A percentile compares a stretch with the other conserved stretches of the same genome.
These are phyloP conservation scores for Mormyrus hasselquistii DNA, from an alignment of 2,797 vertebrate genomes.

Conservation along the genomic window DNA sequence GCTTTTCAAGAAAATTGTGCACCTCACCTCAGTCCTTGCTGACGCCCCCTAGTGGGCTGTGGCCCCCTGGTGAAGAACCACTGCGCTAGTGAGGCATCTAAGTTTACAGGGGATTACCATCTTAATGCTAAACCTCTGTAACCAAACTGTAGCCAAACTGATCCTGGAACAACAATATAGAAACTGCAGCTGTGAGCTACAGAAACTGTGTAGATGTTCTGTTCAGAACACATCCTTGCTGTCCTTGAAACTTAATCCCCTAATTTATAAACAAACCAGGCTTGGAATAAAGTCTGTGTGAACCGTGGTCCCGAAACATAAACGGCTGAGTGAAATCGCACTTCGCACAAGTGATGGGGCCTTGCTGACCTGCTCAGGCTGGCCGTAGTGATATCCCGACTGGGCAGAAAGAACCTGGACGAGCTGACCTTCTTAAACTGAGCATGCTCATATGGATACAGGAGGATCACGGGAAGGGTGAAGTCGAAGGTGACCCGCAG, in stretches of 20 bases:
- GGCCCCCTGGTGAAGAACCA: neutral
- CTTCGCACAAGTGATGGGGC: neutral
- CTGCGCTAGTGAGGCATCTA: neutral
- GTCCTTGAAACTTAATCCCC: neutral
- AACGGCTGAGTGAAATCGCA: neutral
- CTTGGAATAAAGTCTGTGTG: neutral
- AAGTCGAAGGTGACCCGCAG: conserved; percentile 96
- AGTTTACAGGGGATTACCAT: neutral
- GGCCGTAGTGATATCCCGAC: conserved; percentile 73
- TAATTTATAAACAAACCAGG: neutral
- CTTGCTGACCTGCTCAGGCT: conserved; percentile 70
- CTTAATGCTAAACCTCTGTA: neutral
- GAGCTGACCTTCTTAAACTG: conserved; percentile 98
- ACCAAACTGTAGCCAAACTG: neutral
- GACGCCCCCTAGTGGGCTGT: neutral
- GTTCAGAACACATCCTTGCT: neutral
- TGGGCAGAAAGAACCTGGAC: conserved; percentile 82
- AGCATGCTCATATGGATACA: conserved; percentile 90
- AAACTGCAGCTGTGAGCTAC: neutral
- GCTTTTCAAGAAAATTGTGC: neutral
- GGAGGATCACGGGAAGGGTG: conserved; percentile 89
- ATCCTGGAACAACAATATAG: neutral
- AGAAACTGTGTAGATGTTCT: neutral
- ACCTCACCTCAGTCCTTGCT: neutral
- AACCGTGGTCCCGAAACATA: neutral